Base-by-base conservation (phyloP, 1,140 invertebrate species). In the Bombyx mandarina region DNA sequence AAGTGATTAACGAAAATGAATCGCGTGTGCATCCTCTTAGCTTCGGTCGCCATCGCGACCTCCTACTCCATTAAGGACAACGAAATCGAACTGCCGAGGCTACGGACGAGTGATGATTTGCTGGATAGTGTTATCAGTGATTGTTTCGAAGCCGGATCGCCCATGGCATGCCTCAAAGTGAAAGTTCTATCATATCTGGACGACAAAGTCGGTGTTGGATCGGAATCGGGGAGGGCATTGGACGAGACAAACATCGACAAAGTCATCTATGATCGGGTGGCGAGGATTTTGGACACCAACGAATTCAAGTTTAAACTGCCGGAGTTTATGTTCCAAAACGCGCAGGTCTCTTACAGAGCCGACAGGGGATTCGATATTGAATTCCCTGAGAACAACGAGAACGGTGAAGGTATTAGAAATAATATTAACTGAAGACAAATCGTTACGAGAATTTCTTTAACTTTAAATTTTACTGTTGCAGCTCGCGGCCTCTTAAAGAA, bases 161-260 rank as follows among this genome's bases (percentile, higher is more conserved):
- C 91, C 63, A 90, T 91, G 65, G 88, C 89, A 53, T 95, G 94
- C 67, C 84, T 94, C 49, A 94, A 94, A 77, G 89, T 90, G 67
- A 92, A 94, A 78, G 91, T 94, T 54, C 83, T 95, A 7, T 89
- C 88, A 50, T 94, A 92, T 80, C 82, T 95, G 75, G 93, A 95
- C 77, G 90, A 89, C 8, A 87, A 93, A 47, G 79, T 93, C 35
- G 91, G 93, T 43, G 89, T 92, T 1, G 89, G 81, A 26, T 90
- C 91, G 26, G 93, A 93, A 63, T 81, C 81, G 43, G 86, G 86
- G 53, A 86, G 90, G 59, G 86, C 89, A 58, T 82, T 89, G 54
- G 79, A 88, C 22, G 77, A 86, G 47, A 88, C 93, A 54, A 91
- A 93, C 67, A 89, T 94, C 52, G 93, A 95, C 65, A 92, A 93